A percentile compares a stretch with the other conserved stretches of the same genome.
These are phyloP conservation scores for Xanthostigma xanthostigma DNA, from an alignment of 2,888 invertebrate genomes.

Conservation along the genomic window DNA sequence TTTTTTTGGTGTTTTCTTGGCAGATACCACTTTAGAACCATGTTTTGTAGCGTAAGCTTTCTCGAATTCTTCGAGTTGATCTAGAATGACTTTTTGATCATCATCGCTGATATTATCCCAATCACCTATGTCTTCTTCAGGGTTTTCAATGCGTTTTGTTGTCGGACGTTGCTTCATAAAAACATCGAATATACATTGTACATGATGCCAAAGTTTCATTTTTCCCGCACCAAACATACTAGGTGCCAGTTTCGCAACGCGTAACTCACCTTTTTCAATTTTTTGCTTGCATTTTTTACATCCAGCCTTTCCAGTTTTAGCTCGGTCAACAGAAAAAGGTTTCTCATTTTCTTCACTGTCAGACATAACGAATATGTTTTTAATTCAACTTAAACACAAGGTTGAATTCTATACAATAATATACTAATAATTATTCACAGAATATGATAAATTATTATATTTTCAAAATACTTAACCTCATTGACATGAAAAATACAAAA, in stretches of 20 bases:
- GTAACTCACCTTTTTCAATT: conserved; percentile 52
- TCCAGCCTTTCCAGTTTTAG: conserved; percentile 63
- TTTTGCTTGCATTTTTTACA: conserved; percentile 80
- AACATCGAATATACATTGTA: conserved; percentile 63
- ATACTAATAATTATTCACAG: background rate
- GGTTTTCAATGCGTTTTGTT: conserved; percentile 66
- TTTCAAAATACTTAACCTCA: background rate
- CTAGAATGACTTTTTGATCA: conserved; percentile 47
- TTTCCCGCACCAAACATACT: conserved; percentile 60
- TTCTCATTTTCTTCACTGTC: conserved; percentile 28
- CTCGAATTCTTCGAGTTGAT: conserved; percentile 47
- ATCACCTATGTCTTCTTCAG: conserved; percentile 61
- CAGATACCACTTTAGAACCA: conserved; percentile 32
- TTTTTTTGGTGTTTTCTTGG: conserved; percentile 7
- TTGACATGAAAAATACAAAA: background rate
- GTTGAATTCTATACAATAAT: background rate
- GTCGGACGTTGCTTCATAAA: conserved; percentile 64
- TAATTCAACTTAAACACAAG: background rate
- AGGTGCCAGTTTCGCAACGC: conserved; percentile 61
- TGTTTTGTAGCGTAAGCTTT: conserved; percentile 36
- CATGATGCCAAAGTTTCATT: conserved; percentile 78
- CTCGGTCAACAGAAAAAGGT: conserved; percentile 59
- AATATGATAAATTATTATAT: background rate
- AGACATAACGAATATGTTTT: conserved; percentile 18
- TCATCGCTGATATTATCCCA: conserved; percentile 51